These are phyloP conservation scores for Phaetusa simplex DNA, from an alignment of 2,113 vertebrate species.

Conservation along the genomic window DNA sequence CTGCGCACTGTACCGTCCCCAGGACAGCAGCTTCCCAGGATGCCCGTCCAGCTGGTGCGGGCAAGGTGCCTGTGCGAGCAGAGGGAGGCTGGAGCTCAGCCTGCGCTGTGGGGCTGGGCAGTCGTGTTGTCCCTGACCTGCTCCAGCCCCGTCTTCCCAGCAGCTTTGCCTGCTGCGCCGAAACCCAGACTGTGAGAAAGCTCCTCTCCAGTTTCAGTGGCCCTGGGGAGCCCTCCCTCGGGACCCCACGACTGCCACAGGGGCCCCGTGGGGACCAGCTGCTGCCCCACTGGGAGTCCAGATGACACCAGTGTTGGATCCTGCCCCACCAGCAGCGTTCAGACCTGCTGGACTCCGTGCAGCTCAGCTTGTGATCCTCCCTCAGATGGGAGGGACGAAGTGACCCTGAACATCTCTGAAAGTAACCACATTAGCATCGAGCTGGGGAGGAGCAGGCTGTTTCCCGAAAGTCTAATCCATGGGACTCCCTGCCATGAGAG, in stretches of 20 bases:
- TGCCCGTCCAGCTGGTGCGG: rapidly evolving
- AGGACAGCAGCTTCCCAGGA: not conserved
- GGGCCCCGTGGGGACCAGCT: not conserved
- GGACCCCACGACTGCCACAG: not conserved
- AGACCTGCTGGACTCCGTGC: not conserved
- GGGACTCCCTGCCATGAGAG: not conserved
- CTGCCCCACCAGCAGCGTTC: not conserved
- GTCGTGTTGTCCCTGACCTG: not conserved
- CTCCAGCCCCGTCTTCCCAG: not conserved
- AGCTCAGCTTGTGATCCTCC: not conserved
- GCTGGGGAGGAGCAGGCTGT: not conserved
- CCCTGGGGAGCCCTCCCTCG: not conserved
- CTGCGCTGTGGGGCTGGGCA: rapidly evolving
- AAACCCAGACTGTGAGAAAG: not conserved
- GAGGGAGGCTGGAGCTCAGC: not conserved
- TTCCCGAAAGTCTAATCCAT: not conserved
- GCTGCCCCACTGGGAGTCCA: not conserved
- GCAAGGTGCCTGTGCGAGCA: not conserved
- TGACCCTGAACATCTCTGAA: not conserved
- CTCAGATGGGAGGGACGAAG: not conserved
- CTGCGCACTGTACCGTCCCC: rapidly evolving
- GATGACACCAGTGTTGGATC: not conserved
- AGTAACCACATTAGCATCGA: conserved; percentile 4
- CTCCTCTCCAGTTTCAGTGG: not conserved
- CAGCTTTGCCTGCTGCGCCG: rapidly evolving